Evolutionary conservation across 2,888 invertebrate species (phyloP).

Genomic region (Nephrocerus scutellatus): DNA sequence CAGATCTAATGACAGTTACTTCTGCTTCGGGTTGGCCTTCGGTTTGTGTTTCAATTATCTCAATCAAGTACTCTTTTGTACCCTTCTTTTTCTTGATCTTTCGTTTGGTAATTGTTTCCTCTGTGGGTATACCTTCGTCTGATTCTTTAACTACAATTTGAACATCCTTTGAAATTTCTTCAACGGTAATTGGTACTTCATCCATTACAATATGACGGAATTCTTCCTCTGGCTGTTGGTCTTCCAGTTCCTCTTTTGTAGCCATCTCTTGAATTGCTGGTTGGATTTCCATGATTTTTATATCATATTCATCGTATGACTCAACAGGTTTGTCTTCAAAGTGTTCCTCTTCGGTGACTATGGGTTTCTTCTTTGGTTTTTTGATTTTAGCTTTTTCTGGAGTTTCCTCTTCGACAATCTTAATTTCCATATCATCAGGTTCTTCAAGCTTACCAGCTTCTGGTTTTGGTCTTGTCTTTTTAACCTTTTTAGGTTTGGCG

Average conservation of each 20-base stretch:
- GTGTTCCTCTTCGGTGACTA: constrained; percentile 16
- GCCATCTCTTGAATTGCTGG: constrained; percentile 5
- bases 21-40: constrained; percentile 43
- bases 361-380: constrained; percentile 20
- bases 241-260: constrained; percentile 15
- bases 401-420: constrained; percentile 30
- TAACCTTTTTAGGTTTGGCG: constrained; percentile 35
- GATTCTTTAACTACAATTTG: constrained; percentile 28
- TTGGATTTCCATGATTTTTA: constrained; percentile 5
- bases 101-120: constrained; percentile 46
- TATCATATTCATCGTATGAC: too few relatives aligned
- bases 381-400: constrained; percentile 20
- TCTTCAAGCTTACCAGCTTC: constrained; percentile 22
- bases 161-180: constrained; percentile 32
- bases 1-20: constrained; percentile 40
- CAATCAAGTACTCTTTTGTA: constrained; percentile 48
- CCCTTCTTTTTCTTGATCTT: constrained; percentile 49
- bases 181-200: constrained; percentile 24
- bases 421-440: constrained; percentile 30
- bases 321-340: too few relatives aligned
- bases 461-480: constrained; percentile 29
- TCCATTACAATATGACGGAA: constrained; percentile 24
- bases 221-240: constrained; percentile 24
- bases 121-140: constrained; percentile 38
- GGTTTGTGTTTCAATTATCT: constrained; percentile 46